These are phyloP conservation scores for Acleris holmiana DNA, from an alignment of 2,888 invertebrate species.

Conservation along the genomic window DNA sequence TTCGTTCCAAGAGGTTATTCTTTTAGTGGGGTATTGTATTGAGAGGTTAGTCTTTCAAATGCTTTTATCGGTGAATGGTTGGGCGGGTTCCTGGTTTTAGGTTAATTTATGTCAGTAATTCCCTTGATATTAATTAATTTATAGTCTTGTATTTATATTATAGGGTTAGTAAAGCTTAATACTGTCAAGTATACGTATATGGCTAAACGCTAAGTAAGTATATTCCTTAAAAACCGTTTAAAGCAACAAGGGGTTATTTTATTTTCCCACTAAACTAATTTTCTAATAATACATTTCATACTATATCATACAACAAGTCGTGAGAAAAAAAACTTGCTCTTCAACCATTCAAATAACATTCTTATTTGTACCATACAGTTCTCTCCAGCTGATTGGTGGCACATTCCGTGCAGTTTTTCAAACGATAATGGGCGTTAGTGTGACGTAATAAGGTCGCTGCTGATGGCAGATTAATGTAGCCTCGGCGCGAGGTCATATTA, in stretches of 20 bases:
- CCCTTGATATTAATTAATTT: no score
- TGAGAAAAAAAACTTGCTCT: not conserved
- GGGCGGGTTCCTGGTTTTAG: no score
- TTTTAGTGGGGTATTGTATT: no score
- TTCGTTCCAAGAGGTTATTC: no score
- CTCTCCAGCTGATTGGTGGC: not conserved
- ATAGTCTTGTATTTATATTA: no score
- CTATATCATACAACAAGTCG: not conserved
- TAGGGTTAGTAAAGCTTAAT: not conserved
- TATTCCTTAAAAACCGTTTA: no score
- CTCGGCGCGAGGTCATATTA: constrained; percentile 53
- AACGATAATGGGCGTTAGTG: constrained; percentile 43
- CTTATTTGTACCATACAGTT: not conserved
- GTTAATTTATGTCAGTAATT: no score
- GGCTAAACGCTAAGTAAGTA: no score
- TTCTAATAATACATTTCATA: constrained; percentile 3
- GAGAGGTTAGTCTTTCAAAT: no score
- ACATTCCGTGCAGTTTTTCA: constrained; percentile 4
- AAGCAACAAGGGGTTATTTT: not conserved
- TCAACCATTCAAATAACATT: not conserved
- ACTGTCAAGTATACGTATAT: no score
- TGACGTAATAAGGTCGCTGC: constrained; percentile 40
- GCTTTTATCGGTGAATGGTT: no score
- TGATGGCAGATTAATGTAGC: constrained; percentile 41
- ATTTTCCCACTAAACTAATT: constrained; percentile 18